Percentiles rank a stretch among this genome's conserved stretches.
phyloP scores from a whole-genome alignment of 2,797 vertebrate species.

The Acipenser ruthenus region DNA sequence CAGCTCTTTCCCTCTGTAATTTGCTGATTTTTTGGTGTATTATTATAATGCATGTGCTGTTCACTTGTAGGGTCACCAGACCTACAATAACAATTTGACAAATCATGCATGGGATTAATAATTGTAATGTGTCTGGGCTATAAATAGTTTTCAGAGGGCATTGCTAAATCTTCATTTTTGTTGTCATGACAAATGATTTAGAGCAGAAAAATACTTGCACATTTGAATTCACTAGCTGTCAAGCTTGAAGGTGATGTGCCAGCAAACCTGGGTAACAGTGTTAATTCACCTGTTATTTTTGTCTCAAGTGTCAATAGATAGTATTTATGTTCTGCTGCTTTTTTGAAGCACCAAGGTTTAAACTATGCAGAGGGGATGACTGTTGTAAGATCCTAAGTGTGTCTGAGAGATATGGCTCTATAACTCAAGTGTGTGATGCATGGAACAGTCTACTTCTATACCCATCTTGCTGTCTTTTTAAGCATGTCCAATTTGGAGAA shows the following conservation, averaged over 20 bases:
- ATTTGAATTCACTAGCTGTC: neutral
- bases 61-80: neutral
- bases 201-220: neutral
- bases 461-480: no score
- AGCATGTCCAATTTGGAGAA: no score
- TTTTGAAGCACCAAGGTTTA: no score
- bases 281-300: neutral
- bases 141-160: conserved; percentile 5
- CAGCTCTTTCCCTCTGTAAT: neutral
- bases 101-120: conserved; percentile 8
- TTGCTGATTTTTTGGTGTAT: neutral
- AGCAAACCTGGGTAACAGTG: neutral
- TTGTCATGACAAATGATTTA: neutral
- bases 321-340: no score
- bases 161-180: conserved; percentile 9
- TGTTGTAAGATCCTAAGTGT: no score
- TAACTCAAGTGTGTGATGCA: no score
- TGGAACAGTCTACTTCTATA: no score
- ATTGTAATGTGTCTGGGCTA: neutral
- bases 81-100: conserved; percentile 1
- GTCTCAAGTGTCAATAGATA: no score
- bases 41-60: neutral
- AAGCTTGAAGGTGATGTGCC: neutral
- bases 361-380: no score
- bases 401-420: no score